Evolutionary conservation across 2,797 vertebrate species (phyloP).

Genomic region (Phataginus tetradactyla): DNA sequence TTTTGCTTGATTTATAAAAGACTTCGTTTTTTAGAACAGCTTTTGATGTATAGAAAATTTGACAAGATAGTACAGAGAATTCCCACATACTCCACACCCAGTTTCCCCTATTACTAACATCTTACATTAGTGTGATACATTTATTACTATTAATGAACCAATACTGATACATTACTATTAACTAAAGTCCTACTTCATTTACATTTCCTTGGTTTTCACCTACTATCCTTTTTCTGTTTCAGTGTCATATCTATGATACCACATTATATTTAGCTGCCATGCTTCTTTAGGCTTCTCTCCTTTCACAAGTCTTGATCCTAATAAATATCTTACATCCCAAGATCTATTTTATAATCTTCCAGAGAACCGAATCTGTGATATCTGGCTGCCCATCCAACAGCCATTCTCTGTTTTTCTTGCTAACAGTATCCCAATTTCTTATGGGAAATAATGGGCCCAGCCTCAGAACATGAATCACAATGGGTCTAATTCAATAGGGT

Average conservation of each 20-base stretch:
- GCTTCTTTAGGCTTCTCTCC: not conserved
- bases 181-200: not conserved
- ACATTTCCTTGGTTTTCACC: not conserved
- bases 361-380: not conserved
- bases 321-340: not conserved
- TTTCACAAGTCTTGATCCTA: not conserved
- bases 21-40: not conserved
- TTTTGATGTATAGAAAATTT: conserved; percentile 29
- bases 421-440: not conserved
- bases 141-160: not conserved
- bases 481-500: not conserved
- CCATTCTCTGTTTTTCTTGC: not conserved
- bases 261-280: not conserved
- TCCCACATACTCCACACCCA: not conserved
- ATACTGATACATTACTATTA: not conserved
- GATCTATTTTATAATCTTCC: conserved; percentile 12
- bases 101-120: conserved; percentile 11
- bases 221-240: not conserved
- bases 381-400: not conserved
- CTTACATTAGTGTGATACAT: not conserved
- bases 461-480: not conserved
- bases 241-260: not conserved
- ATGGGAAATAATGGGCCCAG: not conserved
- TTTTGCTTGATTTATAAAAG: not conserved
- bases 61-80: not conserved